Evolutionary conservation across 2,113 vertebrate genomes (phyloP).

Genomic region (Trichomycterus rosablanca): DNA sequence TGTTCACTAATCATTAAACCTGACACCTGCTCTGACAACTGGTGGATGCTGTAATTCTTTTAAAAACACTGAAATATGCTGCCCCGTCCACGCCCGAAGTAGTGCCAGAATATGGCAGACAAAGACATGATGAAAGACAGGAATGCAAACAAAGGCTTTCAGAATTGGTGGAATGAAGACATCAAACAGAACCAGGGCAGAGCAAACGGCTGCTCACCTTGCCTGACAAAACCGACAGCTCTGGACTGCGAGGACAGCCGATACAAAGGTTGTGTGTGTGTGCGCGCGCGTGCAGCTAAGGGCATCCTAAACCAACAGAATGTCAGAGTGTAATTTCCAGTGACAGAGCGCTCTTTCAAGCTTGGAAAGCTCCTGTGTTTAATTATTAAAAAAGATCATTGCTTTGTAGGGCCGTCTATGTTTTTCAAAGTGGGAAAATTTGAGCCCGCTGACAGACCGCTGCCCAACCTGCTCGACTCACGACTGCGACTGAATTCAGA

Average conservation of each 20-base stretch:
- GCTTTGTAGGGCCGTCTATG: constrained; percentile 37
- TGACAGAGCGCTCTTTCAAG: constrained; percentile 80
- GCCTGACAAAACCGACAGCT: constrained; percentile 50
- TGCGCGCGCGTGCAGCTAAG: constrained; percentile 28
- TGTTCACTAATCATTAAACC: too few species aligned
- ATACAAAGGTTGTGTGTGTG: constrained; percentile 20
- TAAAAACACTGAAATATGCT: too few species aligned
- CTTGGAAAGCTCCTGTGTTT: constrained; percentile 76
- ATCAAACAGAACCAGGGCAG: constrained; percentile 32
- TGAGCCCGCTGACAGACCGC: constrained; percentile 79
- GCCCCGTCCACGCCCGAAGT: too few species aligned
- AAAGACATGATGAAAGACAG: constrained; percentile 38
- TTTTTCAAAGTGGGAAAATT: constrained; percentile 81
- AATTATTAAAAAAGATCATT: constrained; percentile 83
- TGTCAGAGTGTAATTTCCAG: constrained; percentile 72
- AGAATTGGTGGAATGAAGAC: constrained; percentile 28
- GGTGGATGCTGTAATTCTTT: too few species aligned
- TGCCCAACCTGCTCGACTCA: constrained; percentile 62
- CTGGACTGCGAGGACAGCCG: constrained; percentile 22
- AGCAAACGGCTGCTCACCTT: constrained; percentile 29
- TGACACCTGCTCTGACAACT: too few species aligned
- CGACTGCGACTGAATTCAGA: constrained; percentile 68
- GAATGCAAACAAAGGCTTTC: constrained; percentile 29
- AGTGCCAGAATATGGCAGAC: constrained; percentile 3
- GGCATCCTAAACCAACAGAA: constrained; percentile 59